Evolutionary conservation across 2,113 vertebrate species (phyloP), one percentile per base, ranked within the genome.

Genomic region (Phainopepla nitens): DNA sequence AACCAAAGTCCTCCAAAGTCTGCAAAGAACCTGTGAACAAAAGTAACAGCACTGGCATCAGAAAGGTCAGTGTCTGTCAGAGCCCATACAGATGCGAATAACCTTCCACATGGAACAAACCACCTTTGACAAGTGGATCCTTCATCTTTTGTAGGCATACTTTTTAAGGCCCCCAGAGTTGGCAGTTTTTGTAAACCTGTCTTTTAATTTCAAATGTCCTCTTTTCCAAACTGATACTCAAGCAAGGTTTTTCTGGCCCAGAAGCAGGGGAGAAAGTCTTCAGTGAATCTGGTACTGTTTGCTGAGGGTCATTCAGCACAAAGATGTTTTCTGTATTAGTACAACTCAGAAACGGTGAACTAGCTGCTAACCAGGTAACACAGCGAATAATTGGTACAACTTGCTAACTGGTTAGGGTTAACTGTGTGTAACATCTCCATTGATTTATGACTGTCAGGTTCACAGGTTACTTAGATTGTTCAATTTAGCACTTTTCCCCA

Each of bases 341-440:
- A 49, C 19, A 51, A 24, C 58, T 77, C 72, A 78, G 66, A 83
- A 87, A 77, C 1, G 0, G 45, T 51, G 66, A 91, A 86, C 36
- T 45, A 80, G 29, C 51, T 68, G 44, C 36, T 75, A 90, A 90
- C 51, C 85, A 90, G 50, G 56, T 91, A 94, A 88, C 6, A 1
- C 19, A 64, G 29, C 9, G 31, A 95, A 91, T 90, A 87, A 91
- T 54, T 94, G 58, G 35, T 62, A 92, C 85, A 93, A 78, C 66
- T 86, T 96, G 71, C 79, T 86, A 96, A 88, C 92, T 90, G 72
- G 82, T 95, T 91, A 90, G 79, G 79, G 88, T 93, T 96, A 96
- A 93, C 92, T 88, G 61, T 64, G 54, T 83, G 88, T 31, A 87
- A 90, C 84, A 76, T 69, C 61, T 64, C 36, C 54, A 93, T 92